These are phyloP conservation scores for Standfussiana lucernea DNA, from an alignment of 2,888 invertebrate species.

Conservation along the genomic window DNA sequence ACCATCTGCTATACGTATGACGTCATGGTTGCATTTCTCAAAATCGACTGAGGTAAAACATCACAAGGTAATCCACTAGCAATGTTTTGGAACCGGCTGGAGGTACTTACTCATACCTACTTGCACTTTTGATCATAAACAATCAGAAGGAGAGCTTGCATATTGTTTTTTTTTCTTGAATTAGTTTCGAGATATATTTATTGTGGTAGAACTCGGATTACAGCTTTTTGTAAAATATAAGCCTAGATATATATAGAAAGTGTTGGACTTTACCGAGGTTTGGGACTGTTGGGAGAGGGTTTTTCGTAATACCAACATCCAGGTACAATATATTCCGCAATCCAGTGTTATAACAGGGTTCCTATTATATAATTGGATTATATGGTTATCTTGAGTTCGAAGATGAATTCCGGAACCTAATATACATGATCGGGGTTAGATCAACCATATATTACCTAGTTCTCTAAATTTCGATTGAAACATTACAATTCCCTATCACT, in stretches of 20 bases:
- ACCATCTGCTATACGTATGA: constrained; percentile 62
- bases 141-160: constrained; percentile 19
- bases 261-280: background rate
- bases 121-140: constrained; percentile 35
- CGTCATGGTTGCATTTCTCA: constrained; percentile 58
- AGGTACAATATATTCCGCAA: background rate
- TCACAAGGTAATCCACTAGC: constrained; percentile 56
- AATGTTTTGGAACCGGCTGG: constrained; percentile 41
- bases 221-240: background rate
- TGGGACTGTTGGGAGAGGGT: background rate
- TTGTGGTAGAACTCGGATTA: background rate
- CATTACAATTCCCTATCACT: background rate
- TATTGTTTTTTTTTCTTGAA: background rate
- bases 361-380: background rate
- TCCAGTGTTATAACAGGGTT: too few relatives aligned
- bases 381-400: background rate
- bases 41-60: constrained; percentile 48
- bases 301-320: background rate
- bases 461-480: background rate
- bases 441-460: background rate
- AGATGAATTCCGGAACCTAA: background rate
- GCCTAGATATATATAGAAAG: background rate
- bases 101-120: constrained; percentile 8
- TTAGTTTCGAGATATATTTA: background rate
- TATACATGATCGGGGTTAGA: background rate